Conservation (phyloP, 2,888 invertebrate species). For the Thecophora atra region DNA sequence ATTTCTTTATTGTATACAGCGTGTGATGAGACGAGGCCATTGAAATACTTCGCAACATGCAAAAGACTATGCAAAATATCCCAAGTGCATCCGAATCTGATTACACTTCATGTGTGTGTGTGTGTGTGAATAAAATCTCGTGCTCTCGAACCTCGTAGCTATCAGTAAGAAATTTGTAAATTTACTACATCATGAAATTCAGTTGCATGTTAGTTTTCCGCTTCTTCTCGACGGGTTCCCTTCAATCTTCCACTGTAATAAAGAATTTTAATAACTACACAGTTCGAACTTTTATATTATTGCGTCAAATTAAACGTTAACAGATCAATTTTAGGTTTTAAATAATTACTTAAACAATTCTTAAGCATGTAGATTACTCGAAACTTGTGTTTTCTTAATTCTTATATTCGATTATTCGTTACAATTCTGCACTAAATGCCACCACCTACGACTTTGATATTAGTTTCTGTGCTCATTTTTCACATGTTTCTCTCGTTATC, state of each 20-base stretch:
- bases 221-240: no score
- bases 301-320: no score
- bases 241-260: background rate
- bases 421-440: conserved; percentile 5
- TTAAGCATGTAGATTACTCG: no score
- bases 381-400: no score
- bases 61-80: conserved; percentile 11
- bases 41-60: background rate
- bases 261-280: no score
- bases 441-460: background rate
- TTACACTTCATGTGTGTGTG: background rate
- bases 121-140: conserved; percentile 5
- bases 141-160: background rate
- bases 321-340: no score
- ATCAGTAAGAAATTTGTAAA: background rate
- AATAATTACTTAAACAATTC: no score
- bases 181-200: background rate
- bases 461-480: conserved; percentile 18
- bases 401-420: conserved; percentile 17
- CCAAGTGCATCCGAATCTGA: conserved; percentile 5
- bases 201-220: conserved; percentile 5
- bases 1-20: background rate
- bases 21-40: background rate
- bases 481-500: conserved; percentile 21
- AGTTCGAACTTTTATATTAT: no score